phyloP scores from a whole-genome alignment of 2,797 vertebrate genomes.

The Eupleurogrammus muticus region DNA sequence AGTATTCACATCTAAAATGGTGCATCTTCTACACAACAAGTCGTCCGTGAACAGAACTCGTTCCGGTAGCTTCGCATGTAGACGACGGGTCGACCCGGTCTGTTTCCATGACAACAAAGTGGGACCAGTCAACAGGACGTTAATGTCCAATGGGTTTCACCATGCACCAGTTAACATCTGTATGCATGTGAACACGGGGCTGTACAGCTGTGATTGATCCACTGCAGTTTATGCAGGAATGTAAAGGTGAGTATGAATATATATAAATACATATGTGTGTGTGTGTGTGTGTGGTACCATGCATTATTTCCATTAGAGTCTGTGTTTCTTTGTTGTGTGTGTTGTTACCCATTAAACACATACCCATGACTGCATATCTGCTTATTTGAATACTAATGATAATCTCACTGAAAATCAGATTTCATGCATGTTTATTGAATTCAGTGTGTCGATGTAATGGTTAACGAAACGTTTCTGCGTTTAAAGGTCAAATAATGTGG shows the following conservation, averaged over 20 bases:
- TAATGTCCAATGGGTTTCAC: not conserved
- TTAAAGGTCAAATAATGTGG: no score
- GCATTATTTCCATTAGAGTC: no score
- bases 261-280: no score
- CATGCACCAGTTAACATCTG: not conserved
- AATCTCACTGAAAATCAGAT: not conserved
- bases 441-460: not conserved
- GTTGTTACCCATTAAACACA: conserved; percentile 22
- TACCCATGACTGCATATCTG: conserved; percentile 7
- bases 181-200: not conserved
- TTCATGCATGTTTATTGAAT: not conserved
- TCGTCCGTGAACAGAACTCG: no score
- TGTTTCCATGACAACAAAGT: conserved; percentile 9
- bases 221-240: conserved; percentile 16
- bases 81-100: not conserved
- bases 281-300: conserved; percentile 34
- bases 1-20: no score
- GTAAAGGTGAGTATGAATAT: no score
- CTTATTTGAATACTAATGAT: conserved; percentile 8
- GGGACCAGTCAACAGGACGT: not conserved
- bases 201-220: not conserved
- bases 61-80: not conserved
- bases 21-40: no score
- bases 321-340: no score
- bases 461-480: no score